A percentile compares a stretch with the other conserved stretches of the same genome.
Conservation (phyloP, 2,113 vertebrate genomes). For the Bostrychus sinensis region DNA sequence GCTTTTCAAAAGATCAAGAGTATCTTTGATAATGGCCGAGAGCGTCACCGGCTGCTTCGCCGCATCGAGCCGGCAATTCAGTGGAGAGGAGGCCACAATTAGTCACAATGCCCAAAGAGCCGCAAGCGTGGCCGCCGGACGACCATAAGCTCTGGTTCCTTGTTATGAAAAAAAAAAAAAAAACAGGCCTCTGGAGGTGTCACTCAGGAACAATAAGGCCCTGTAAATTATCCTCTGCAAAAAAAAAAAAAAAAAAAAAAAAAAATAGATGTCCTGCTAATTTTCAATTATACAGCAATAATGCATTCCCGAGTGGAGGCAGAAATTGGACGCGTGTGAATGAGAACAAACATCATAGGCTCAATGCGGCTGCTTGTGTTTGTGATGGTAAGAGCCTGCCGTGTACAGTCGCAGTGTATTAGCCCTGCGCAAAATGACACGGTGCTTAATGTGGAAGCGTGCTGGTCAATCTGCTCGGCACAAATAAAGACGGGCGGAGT, state of each 20-base stretch:
- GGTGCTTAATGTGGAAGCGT: conserved; percentile 48
- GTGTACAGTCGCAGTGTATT: conserved; percentile 53
- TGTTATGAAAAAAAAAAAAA: no score
- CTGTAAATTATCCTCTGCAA: conserved; percentile 96
- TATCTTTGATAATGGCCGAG: conserved; percentile 99
- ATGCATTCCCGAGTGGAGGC: conserved; percentile 94
- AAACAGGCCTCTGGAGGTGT: conserved; percentile 91
- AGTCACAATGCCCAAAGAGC: conserved; percentile 90
- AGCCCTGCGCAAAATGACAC: conserved; percentile 63
- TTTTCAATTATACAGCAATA: conserved; percentile 99
- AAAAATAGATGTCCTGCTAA: conserved; percentile 98
- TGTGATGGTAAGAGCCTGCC: conserved; percentile 46
- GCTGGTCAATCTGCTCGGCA: conserved; percentile 41
- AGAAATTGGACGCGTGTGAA: conserved; percentile 91
- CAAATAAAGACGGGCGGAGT: conserved; percentile 13
- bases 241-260: conserved; percentile 82
- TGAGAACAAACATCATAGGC: conserved; percentile 80
- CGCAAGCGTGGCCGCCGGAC: conserved; percentile 76
- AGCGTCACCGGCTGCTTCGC: conserved; percentile 93
- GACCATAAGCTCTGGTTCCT: conserved; percentile 90
- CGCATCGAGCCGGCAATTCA: conserved; percentile 98
- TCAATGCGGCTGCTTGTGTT: conserved; percentile 56
- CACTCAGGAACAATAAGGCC: conserved; percentile 93
- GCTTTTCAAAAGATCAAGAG: conserved; percentile 99
- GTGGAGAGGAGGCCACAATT: conserved; percentile 99